phyloP scores from a whole-genome alignment of 2,888 invertebrate species.

The Polietes domitor region DNA sequence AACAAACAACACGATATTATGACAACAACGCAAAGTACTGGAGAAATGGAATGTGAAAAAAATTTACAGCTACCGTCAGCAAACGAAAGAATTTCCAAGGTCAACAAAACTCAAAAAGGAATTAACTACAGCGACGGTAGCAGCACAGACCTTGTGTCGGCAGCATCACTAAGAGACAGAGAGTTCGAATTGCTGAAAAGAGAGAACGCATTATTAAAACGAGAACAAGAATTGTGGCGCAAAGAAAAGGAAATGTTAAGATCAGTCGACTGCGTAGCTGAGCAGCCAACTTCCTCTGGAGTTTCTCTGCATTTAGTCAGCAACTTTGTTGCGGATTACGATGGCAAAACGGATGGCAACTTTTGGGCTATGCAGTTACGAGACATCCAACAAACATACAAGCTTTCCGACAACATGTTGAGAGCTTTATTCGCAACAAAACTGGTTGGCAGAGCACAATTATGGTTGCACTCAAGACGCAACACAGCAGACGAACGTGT shows the following conservation, averaged over 20 bases:
- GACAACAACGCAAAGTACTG: too few relatives aligned
- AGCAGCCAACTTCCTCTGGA: neutral
- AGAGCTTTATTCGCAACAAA: slow-evolving; percentile 15
- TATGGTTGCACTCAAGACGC: slow-evolving; percentile 28
- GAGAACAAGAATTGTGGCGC: slow-evolving; percentile 1
- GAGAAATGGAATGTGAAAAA: neutral
- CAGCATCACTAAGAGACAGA: neutral
- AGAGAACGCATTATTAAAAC: slow-evolving; percentile 24
- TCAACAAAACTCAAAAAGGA: neutral
- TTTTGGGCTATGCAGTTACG: neutral
- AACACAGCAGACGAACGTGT: neutral
- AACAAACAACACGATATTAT: neutral
- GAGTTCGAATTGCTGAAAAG: slow-evolving; percentile 11
- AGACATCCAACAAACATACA: neutral
- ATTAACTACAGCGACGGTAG: neutral
- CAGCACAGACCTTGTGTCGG: neutral
- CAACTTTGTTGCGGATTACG: slow-evolving; percentile 16
- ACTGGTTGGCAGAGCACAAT: neutral
- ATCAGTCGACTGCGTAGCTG: neutral
- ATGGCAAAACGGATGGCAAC: neutral
- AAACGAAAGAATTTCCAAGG: too few relatives aligned
- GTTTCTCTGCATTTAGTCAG: neutral
- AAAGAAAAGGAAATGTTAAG: slow-evolving; percentile 30
- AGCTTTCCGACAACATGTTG: neutral
- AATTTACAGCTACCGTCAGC: neutral